Evolutionary conservation across 1,140 invertebrate species (phyloP).

Genomic region (Tetragnatha versicolor): DNA sequence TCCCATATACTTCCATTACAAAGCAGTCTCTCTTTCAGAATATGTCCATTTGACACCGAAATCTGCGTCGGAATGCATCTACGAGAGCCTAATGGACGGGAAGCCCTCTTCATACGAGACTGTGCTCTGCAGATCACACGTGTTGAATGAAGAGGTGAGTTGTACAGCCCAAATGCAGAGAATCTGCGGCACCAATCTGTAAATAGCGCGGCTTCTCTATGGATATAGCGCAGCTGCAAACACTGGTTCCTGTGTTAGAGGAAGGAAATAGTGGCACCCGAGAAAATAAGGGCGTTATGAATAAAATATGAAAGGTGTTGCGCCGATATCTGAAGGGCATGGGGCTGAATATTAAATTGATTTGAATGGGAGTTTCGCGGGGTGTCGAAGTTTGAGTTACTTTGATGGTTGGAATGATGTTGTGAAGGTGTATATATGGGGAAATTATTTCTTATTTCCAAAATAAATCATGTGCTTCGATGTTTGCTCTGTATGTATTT

Average conservation of each 20-base stretch:
- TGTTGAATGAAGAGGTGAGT: slow-evolving; percentile 43
- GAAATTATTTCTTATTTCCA: too few species aligned
- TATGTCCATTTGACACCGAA: slow-evolving; percentile 47
- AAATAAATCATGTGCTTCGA: too few species aligned
- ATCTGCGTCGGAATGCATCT: slow-evolving; percentile 47
- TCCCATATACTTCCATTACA: too few species aligned
- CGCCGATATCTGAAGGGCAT: background rate
- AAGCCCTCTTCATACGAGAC: slow-evolving; percentile 42
- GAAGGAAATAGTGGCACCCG: background rate
- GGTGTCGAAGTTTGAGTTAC: too few species aligned
- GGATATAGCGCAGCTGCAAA: background rate
- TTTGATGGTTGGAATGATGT: too few species aligned
- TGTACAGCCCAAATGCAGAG: background rate
- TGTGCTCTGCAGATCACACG: slow-evolving; percentile 42
- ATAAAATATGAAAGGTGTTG: background rate
- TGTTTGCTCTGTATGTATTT: too few species aligned
- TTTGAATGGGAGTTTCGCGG: too few species aligned
- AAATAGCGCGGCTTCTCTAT: background rate
- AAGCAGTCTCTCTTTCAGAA: slow-evolving; percentile 28
- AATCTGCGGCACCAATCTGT: background rate
- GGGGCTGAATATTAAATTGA: too few species aligned
- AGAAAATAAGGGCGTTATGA: background rate
- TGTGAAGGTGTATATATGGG: too few species aligned
- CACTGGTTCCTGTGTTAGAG: background rate
- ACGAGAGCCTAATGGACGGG: slow-evolving; percentile 50